phyloP scores from a whole-genome alignment of 2,888 invertebrate genomes.

The Digitonthophagus gazella region DNA sequence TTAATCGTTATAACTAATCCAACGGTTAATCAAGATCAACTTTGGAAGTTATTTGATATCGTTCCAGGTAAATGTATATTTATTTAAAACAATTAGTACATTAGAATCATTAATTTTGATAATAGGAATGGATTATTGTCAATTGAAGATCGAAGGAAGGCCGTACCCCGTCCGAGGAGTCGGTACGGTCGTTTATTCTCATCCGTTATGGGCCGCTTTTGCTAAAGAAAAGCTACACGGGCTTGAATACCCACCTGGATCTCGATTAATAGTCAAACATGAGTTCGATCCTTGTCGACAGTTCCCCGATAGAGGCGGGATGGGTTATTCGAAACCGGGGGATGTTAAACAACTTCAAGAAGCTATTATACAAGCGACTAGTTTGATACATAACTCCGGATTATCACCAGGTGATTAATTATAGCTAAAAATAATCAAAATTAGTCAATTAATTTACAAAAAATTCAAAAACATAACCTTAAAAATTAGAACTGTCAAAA shows the following conservation, averaged over 20 bases:
- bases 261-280: conserved; percentile 73
- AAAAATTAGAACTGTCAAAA: too few relatives aligned
- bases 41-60: conserved; percentile 84
- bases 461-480: too few relatives aligned
- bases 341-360: conserved; percentile 69
- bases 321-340: conserved; percentile 40
- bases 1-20: conserved; percentile 75
- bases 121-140: conserved; percentile 60
- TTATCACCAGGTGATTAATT: conserved; percentile 45
- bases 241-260: conserved; percentile 89
- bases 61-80: conserved; percentile 63
- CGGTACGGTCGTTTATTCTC: conserved; percentile 70
- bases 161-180: conserved; percentile 54
- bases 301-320: conserved; percentile 11
- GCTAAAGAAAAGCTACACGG: conserved; percentile 84
- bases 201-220: conserved; percentile 69
- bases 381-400: conserved; percentile 66
- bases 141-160: conserved; percentile 55
- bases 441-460: too few relatives aligned
- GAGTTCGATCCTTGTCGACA: conserved; percentile 49
- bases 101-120: conserved; percentile 12
- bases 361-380: conserved; percentile 76
- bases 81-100: neutral
- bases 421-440: neutral
- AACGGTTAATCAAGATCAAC: conserved; percentile 66